These are phyloP conservation scores for Nesogale talazaci DNA, from an alignment of 2,113 vertebrate species.

Conservation along the genomic window DNA sequence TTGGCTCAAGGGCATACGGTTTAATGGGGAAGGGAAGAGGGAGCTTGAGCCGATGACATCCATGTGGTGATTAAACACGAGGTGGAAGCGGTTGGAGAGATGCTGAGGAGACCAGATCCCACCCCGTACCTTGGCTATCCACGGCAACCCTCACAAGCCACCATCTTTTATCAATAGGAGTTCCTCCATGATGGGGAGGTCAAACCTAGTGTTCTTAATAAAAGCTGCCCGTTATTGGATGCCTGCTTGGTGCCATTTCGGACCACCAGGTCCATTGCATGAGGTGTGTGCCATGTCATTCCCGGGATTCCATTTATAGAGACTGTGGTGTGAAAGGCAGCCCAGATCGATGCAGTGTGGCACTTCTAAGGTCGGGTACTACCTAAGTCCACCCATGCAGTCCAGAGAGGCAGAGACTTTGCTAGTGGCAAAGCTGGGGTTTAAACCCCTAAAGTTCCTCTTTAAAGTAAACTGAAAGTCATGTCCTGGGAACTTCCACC, in stretches of 20 bases:
- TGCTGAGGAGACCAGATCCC: background rate
- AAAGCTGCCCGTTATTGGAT: background rate
- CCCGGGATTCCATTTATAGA: background rate
- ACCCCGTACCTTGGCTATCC: background rate
- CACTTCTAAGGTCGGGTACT: background rate
- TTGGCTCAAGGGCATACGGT: background rate
- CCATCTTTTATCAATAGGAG: background rate
- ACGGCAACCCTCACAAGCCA: background rate
- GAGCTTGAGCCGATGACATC: background rate
- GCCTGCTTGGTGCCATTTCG: background rate
- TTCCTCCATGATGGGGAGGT: background rate
- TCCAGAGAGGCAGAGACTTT: too few relatives aligned
- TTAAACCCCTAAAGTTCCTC: background rate
- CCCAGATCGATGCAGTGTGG: rapidly evolving
- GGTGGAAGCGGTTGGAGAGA: background rate
- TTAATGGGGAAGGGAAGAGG: background rate
- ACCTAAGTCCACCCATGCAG: background rate
- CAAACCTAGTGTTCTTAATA: background rate
- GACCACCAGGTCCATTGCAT: background rate
- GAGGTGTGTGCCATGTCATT: background rate
- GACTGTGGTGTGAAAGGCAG: background rate
- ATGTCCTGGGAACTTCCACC: background rate
- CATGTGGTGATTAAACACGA: background rate
- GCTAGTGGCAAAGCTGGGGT: background rate
- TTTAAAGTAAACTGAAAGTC: background rate